These are phyloP conservation scores for Melanostigma gelatinosum DNA, from an alignment of 2,113 vertebrate genomes.

Conservation along the genomic window DNA sequence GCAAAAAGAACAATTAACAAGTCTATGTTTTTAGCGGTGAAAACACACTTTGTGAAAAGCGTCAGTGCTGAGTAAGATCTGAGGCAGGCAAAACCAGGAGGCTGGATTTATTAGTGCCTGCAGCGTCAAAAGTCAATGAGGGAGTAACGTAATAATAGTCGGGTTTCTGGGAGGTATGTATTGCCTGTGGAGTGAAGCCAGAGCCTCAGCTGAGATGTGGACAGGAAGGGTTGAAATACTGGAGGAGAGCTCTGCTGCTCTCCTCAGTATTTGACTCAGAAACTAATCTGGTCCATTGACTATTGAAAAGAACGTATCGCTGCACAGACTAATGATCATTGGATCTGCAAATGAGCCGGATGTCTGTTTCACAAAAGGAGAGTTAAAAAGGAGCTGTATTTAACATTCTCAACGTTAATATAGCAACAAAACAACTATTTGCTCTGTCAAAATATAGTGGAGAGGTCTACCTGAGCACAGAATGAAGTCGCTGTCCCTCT, in stretches of 20 bases:
- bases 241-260: background rate
- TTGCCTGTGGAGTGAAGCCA: background rate
- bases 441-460: background rate
- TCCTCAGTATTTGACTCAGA: background rate
- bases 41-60: slow-evolving; percentile 40
- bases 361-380: background rate
- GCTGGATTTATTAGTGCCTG: slow-evolving; percentile 44
- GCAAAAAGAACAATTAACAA: slow-evolving; percentile 34
- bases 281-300: slow-evolving; percentile 5
- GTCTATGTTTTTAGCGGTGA: slow-evolving; percentile 31
- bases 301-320: background rate
- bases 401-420: background rate
- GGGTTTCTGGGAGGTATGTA: slow-evolving; percentile 7
- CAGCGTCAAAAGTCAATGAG: slow-evolving; percentile 55
- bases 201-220: background rate
- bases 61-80: slow-evolving; percentile 51
- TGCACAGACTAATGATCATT: background rate
- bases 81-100: slow-evolving; percentile 36
- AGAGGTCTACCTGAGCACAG: background rate
- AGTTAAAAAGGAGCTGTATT: background rate
- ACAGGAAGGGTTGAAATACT: slow-evolving; percentile 4
- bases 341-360: slow-evolving; percentile 16
- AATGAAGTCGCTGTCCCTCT: background rate
- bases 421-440: background rate
- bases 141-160: slow-evolving; percentile 28